Evolutionary conservation across 2,113 vertebrate species (phyloP), one percentile per base, ranked within the genome.

Genomic region (Acanthisitta chloris): DNA sequence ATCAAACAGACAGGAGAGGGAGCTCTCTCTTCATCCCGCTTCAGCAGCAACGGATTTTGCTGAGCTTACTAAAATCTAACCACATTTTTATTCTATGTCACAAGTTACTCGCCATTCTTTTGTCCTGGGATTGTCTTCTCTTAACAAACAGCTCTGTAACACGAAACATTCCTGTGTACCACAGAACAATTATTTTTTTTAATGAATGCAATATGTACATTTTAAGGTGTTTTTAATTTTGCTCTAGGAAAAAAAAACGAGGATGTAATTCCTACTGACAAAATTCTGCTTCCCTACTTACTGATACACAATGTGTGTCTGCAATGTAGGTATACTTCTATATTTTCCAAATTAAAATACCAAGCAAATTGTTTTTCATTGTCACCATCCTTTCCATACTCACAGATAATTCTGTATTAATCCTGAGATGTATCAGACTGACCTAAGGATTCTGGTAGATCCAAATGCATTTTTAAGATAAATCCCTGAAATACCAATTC

Each of bases 1-100:
- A 62, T 36, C 72, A 96, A 88, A 18, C 81, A 92, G 89, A 97
- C 98, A 98, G 98, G 93, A 98, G 98, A 97, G 97, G 98, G 98
- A 97, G 98, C 98, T 98, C 87, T 97, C 76, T 65, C 91, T 97
- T 97, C 95, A 94, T 96, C 81, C 79, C 94, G 86, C n/a, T 61
- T 40, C 25, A 45, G 40, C 72, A 70, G 28, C 19, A 94, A 69
- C n/a, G 51, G 79, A 46, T 88, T 88, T 90, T 85, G 43, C 89
- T 82, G 77, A 95, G 92, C 1, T 71, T 71, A 81, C 23, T 83
- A 69, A 94, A 90, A 94, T 55, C 43, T 81, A 88, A 84, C 48
- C 26, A 52, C 65, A 61, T 49, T 84, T 88, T 88, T 49, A 38
- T 80, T 43, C 80, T 67, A 4, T 64, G 38, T 77, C 79, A 80